Conservation (phyloP, 2,888 invertebrate genomes). For the Amblyjoppa proteus region DNA sequence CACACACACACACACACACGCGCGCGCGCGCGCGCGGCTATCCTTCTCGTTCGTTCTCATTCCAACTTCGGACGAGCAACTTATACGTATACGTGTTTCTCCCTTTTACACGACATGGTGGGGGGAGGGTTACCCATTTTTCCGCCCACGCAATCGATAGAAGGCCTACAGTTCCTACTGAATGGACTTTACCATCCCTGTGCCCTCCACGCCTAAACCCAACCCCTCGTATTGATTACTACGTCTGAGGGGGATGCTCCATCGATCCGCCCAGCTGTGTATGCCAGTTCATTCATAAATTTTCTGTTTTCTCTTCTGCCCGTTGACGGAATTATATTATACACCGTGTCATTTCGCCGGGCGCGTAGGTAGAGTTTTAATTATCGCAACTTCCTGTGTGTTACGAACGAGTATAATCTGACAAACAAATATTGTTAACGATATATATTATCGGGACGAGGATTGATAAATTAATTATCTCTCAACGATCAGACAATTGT, state of each 20-base stretch:
- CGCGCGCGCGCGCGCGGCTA: too few species aligned
- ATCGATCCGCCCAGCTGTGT: slow-evolving; percentile 83
- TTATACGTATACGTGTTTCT: slow-evolving; percentile 34
- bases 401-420: too few species aligned
- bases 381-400: too few species aligned
- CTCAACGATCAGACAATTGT: neutral
- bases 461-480: slow-evolving; percentile 3
- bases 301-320: slow-evolving; percentile 74
- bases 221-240: slow-evolving; percentile 83
- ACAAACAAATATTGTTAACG: neutral
- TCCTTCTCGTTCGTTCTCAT: neutral
- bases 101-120: slow-evolving; percentile 11
- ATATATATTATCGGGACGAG: neutral
- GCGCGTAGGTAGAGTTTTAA: neutral
- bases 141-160: slow-evolving; percentile 84
- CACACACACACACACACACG: too few species aligned
- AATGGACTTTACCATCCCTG: slow-evolving; percentile 83
- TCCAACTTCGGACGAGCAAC: slow-evolving; percentile 15
- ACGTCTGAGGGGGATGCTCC: slow-evolving; percentile 79
- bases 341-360: neutral
- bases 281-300: slow-evolving; percentile 84
- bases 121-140: slow-evolving; percentile 56
- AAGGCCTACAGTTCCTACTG: slow-evolving; percentile 82
- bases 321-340: slow-evolving; percentile 27
- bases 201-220: slow-evolving; percentile 77